A percentile compares a stretch with the other conserved stretches of the same genome.
Conservation (phyloP, 2,797 vertebrate genomes). For the Bradypus variegatus region DNA sequence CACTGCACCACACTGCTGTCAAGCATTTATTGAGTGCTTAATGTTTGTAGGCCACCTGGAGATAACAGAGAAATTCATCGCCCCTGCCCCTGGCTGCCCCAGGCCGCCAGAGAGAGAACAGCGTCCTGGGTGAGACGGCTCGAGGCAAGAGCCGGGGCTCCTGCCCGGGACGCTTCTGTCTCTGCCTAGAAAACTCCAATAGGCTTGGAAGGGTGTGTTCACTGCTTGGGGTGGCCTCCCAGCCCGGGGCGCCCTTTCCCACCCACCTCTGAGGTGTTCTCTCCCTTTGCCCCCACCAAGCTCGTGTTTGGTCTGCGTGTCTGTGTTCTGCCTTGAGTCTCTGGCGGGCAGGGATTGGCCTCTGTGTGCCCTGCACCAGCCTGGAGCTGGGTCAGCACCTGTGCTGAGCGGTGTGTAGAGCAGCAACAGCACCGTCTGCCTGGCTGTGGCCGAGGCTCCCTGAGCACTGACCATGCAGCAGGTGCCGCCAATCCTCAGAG, state of each 20-base stretch:
- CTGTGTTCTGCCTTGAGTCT: not conserved
- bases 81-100: too few species aligned
- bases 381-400: fast-evolving
- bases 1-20: fast-evolving
- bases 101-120: not conserved
- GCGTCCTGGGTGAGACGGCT: fast-evolving
- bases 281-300: too few species aligned
- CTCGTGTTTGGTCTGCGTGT: not conserved
- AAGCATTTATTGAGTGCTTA: fast-evolving
- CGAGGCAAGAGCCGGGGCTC: not conserved
- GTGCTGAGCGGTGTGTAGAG: not conserved
- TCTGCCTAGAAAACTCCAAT: not conserved
- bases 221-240: not conserved
- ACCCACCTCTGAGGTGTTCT: not conserved
- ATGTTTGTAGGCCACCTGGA: too few species aligned
- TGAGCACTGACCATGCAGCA: fast-evolving
- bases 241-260: too few species aligned
- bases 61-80: fast-evolving
- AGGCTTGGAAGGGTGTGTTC: not conserved
- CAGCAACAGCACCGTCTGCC: fast-evolving
- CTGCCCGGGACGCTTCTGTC: not conserved
- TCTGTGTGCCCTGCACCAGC: too few species aligned
- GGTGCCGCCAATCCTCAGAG: fast-evolving
- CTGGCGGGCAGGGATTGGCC: not conserved
- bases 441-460: fast-evolving